Base-by-base conservation (phyloP, 2,888 invertebrate genomes). In the Oxytorus armatus region DNA sequence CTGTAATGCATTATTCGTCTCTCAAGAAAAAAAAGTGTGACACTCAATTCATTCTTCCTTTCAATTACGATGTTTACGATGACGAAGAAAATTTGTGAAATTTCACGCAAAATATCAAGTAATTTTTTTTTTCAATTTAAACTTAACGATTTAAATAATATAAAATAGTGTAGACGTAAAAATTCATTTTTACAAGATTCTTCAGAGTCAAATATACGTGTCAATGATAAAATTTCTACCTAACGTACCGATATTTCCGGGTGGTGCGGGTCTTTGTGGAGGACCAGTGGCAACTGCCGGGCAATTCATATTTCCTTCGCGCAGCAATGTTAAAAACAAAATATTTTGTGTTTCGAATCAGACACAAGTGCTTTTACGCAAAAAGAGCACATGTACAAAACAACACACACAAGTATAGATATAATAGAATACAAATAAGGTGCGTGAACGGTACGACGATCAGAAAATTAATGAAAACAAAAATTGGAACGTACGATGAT, bases 201-300 rank as follows among this genome's bases (percentile, higher is more conserved):
- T 7, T 16, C 25, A 66, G 16, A 49, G 11, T 33, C 33, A 33
- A 57, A 33, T 36, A 49, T 16, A 2, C 33, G 33, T 21, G 33
- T 57, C 25, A 29, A 51, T 61, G 29, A 44, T 25, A 44, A 33
- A 63, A 47, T 29, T 51, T 39, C 61, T 39, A 65, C 33, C 33
- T 66, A 83, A 90, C 92, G 83, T 92, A 92, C 92, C 92, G 81
- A 92, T 90, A 85, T 86, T 90, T 86, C 89, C 86, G 79, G 92
- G 92, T 85, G 92, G 92, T 86, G 90, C 87, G 83, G 92, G 92
- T 89, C 92, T 90, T 88, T 91, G 91, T 66, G 91, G 91, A 82
- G 88, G 88, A 86, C 87, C 88, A 87, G 85, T 61, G 29, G 73
- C 33, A 25, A 68, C 86, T 66, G 83, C 81, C 75, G 87, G 85